Conservation (phyloP, 2,888 invertebrate species). For the Agrenia bidenticulata region DNA sequence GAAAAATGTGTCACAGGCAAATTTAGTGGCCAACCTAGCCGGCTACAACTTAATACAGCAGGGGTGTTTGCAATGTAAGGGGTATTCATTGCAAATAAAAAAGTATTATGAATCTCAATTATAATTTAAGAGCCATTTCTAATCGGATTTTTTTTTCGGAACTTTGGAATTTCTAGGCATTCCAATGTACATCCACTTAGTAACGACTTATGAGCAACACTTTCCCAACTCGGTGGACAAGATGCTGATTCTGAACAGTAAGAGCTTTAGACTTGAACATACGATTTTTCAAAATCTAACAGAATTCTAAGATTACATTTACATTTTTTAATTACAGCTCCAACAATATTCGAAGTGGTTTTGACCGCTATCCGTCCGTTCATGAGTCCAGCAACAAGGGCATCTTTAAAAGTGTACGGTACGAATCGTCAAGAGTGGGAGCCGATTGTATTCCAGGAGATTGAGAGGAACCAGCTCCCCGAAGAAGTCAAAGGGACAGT, state of each 20-base stretch:
- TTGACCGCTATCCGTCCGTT: not conserved
- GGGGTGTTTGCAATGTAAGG: slow-evolving; percentile 31
- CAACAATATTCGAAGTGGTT: not conserved
- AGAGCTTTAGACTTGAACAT: too few species aligned
- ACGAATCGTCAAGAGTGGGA: not conserved
- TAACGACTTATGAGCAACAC: slow-evolving; percentile 7
- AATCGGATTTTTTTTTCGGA: too few species aligned
- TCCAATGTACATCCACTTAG: slow-evolving; percentile 19
- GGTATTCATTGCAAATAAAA: not conserved
- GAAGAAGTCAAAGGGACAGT: not conserved
- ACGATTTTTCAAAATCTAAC: not conserved
- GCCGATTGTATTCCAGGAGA: not conserved
- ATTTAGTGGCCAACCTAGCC: slow-evolving; percentile 23
- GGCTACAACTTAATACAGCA: slow-evolving; percentile 22
- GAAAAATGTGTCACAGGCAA: slow-evolving; percentile 24
- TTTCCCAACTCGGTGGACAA: slow-evolving; percentile 25
- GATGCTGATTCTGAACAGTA: slow-evolving; percentile 25
- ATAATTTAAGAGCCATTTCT: too few species aligned
- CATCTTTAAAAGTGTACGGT: not conserved
- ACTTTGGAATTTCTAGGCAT: slow-evolving; percentile 11
- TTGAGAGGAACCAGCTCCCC: slow-evolving; percentile 3
- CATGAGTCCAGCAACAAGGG: not conserved
- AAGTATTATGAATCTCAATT: not conserved
- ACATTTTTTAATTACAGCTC: slow-evolving; percentile 1
- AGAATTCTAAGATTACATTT: not conserved